Evolutionary conservation across 2,888 invertebrate genomes (phyloP).

Genomic region (Neocrepidodera transversa): DNA sequence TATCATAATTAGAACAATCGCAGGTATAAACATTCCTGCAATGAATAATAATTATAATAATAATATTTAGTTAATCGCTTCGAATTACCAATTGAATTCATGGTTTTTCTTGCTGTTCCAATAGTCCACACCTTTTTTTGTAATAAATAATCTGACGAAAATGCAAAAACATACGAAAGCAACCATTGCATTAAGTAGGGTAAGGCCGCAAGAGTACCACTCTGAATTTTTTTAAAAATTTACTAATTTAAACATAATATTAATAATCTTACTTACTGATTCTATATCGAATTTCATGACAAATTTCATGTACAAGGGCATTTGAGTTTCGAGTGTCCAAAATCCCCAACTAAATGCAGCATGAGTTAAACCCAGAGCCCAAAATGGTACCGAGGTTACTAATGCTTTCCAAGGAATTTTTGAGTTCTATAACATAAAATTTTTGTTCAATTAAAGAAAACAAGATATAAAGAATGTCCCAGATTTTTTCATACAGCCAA

Average conservation of each 20-base stretch:
- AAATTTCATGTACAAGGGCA: slow-evolving; percentile 80
- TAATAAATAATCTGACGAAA: slow-evolving; percentile 68
- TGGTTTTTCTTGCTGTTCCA: slow-evolving; percentile 47
- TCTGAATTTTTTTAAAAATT: slow-evolving; percentile 61
- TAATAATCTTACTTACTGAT: slow-evolving; percentile 61
- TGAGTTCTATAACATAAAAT: slow-evolving; percentile 12
- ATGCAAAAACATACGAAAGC: slow-evolving; percentile 75
- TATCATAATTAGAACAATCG: slow-evolving; percentile 69
- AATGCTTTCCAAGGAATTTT: slow-evolving; percentile 77
- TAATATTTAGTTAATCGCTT: too few species aligned
- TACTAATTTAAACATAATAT: too few species aligned
- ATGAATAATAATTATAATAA: too few species aligned
- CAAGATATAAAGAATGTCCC: too few species aligned
- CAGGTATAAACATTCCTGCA: slow-evolving; percentile 66
- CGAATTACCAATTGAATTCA: slow-evolving; percentile 53
- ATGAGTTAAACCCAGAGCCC: slow-evolving; percentile 75
- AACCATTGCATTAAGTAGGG: slow-evolving; percentile 79
- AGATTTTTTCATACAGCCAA: too few species aligned
- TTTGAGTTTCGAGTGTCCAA: slow-evolving; percentile 83
- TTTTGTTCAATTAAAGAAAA: too few species aligned
- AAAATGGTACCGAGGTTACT: slow-evolving; percentile 76
- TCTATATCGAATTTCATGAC: slow-evolving; percentile 76
- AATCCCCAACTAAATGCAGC: slow-evolving; percentile 82
- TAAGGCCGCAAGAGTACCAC: slow-evolving; percentile 72
- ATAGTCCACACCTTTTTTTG: slow-evolving; percentile 52